phyloP scores from a whole-genome alignment of 2,113 vertebrate genomes.

The Macaca mulatta region DNA sequence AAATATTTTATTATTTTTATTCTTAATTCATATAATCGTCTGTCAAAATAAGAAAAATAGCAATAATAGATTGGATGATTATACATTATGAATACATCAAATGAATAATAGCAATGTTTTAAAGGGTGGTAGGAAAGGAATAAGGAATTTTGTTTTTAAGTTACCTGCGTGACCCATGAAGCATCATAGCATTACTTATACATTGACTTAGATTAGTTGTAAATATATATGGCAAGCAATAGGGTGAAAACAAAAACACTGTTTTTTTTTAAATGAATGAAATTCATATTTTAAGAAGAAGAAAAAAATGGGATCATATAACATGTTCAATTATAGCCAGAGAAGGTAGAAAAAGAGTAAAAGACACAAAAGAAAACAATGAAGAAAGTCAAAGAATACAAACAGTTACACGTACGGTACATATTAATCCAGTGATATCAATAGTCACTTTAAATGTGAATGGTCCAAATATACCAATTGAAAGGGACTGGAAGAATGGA shows the following conservation, averaged over 20 bases:
- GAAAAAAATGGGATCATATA: background rate
- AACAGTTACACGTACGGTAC: background rate
- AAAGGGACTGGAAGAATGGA: background rate
- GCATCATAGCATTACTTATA: no score
- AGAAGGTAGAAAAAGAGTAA: background rate
- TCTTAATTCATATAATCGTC: no score
- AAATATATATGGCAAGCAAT: background rate
- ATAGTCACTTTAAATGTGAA: no score
- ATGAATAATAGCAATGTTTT: no score
- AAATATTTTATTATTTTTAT: no score
- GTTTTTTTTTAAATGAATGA: background rate
- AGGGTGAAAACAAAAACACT: background rate
- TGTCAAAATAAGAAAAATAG: no score
- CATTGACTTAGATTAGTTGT: background rate
- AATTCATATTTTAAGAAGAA: background rate
- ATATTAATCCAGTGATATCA: background rate
- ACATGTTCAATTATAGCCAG: background rate
- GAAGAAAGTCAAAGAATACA: background rate
- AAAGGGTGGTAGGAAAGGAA: no score
- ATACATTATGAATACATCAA: no score
- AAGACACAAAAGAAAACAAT: background rate
- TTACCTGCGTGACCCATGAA: no score
- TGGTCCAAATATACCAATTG: background rate
- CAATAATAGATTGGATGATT: no score
- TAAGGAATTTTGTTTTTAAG: no score